Evolutionary conservation across 2,113 vertebrate species (phyloP).

Genomic region (Ancistrus triradiatus): DNA sequence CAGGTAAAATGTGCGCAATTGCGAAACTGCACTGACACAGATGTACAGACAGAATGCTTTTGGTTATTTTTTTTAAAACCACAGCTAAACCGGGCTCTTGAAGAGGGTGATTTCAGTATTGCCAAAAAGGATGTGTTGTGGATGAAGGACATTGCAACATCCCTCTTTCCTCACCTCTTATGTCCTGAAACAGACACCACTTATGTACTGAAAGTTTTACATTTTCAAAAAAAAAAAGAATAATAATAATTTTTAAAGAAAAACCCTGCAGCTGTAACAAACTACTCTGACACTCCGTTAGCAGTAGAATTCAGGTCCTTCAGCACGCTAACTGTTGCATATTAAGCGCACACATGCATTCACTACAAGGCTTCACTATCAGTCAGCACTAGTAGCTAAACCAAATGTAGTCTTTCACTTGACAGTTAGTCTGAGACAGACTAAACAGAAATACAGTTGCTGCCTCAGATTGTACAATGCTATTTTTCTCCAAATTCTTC

Average conservation of each 20-base stretch:
- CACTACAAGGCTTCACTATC: constrained; percentile 7
- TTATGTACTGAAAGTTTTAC: too few species aligned
- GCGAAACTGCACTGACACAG: constrained; percentile 56
- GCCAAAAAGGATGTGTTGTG: constrained; percentile 29
- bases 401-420: constrained; percentile 8
- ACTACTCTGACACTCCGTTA: not conserved
- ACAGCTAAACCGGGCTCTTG: constrained; percentile 63
- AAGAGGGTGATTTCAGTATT: constrained; percentile 39
- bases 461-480: constrained; percentile 49
- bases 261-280: too few species aligned
- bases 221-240: too few species aligned
- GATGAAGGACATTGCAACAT: constrained; percentile 22
- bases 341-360: constrained; percentile 19
- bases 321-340: not conserved
- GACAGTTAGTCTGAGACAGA: constrained; percentile 28
- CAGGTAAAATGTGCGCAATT: constrained; percentile 78
- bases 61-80: constrained; percentile 73
- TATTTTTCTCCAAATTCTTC: constrained; percentile 20
- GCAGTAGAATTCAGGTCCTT: too few species aligned
- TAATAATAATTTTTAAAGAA: too few species aligned
- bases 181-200: too few species aligned
- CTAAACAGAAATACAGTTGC: constrained; percentile 9
- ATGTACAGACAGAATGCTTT: constrained; percentile 49
- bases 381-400: constrained; percentile 18
- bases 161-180: not conserved